Evolutionary conservation across 2,797 vertebrate genomes (phyloP), one percentile per base, ranked within the genome.

Genomic region (Alosa sapidissima): DNA sequence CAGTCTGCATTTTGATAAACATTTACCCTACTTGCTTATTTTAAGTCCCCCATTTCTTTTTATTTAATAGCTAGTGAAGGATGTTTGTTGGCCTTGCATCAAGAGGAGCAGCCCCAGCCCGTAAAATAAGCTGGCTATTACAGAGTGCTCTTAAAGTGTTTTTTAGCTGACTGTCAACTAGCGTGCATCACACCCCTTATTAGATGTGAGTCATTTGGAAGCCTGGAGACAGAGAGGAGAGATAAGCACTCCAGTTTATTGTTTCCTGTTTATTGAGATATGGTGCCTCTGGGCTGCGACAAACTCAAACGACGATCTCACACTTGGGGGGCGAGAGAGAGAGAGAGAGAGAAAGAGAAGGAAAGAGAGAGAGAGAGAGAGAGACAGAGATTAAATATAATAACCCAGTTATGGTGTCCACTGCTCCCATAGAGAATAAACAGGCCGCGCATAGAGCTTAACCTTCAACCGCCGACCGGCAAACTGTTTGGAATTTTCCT

Each of bases 211-310:
- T 88, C 87, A 84, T 83, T 87, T 55, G 84, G 82, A 89, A 86
- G 81, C 85, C 60, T 83, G 28, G 81, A 82, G 81, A 82, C 84
- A 87, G 83, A 85, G 72, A 47, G 72, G 36, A 6, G 72, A 78
- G 72, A 78, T 78, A 51, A 86, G 75, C 85, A 85, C 87, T 90
- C 85, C 62, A 83, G 72, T 88, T 89, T 87, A 88, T 88, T 24
- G 89, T 87, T 87, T 90, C 89, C 89, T 89, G 89, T 89, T 90
- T 90, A 90, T 86, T 75, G 85, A 86, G 85, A 86, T 89, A 82
- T 16, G 81, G 84, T 83, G 88, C 85, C 88, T 84, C 84, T 78
- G 16, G 36, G 41, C 36, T 19, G 36, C 41, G 36, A 78, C 72
- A 47, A 78, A 78, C 72, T 16, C 72, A 78, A 45, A 21, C 41